Evolutionary conservation across 92 coral and sea anemone genomes (phyloP), one percentile per base, ranked within the genome.

Genomic region (Epizoanthus rinbou): DNA sequence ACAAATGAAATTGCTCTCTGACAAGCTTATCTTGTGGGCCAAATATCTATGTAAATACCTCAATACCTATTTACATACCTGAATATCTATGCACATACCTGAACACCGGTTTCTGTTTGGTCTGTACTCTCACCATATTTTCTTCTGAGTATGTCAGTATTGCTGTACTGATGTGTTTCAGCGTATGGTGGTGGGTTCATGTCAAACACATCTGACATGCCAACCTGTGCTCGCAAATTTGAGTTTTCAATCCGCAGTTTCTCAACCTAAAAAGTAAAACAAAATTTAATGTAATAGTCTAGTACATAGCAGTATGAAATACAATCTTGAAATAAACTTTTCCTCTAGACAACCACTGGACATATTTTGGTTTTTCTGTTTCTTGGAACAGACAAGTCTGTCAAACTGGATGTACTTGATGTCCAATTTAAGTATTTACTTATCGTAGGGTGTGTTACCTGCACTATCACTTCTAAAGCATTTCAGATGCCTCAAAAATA

Each of bases 191-290:
- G 85, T 21, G 90, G 90, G 6, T 82, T 80, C 16, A 79, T 60
- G 15, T 82, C 86, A 60, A 68, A 74, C 57, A 81, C 86, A 37
- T 91, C 92, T 7, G 85, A 86, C 54, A 88, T 75, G 16, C 98
- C 94, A 2, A 93, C 71, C 71, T 93, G 98, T 25, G 83, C 84
- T 56, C 87, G 89, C 33, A 93, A 78, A 1, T 79, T 73, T 33
- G 85, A 83, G 64, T 93, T 93, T 63, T 93, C 98, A 33, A 83
- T 87, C 41, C 88, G 80, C 39, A 93, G 84, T 80, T 90, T 91
- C 76, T 87, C 94, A 18, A 93, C 98, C 98, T 93, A 59, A 37
- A 35, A 45, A 45, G 6, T 52, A 1, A 39, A 2, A 59, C 57
- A 11, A 19, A 17, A 4, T 64, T 23, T 23, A 7, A 64, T 3